Evolutionary conservation across 2,113 vertebrate genomes (phyloP).

Genomic region (Bujurquina vittata): DNA sequence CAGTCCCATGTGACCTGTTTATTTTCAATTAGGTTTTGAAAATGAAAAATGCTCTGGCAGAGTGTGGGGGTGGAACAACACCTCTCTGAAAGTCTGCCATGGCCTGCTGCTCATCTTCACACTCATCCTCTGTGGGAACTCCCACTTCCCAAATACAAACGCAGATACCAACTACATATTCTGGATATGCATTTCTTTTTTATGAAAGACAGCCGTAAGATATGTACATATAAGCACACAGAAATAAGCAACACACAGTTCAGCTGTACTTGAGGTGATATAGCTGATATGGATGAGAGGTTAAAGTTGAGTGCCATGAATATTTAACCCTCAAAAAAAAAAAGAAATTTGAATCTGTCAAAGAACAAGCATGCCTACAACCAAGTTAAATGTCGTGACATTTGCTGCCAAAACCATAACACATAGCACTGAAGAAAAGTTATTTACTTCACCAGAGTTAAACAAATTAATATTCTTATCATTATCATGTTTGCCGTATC

Average conservation of each 20-base stretch:
- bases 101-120: constrained; percentile 57
- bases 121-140: constrained; percentile 40
- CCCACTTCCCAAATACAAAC: constrained; percentile 3
- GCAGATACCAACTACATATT: neutral
- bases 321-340: constrained; percentile 5
- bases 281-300: neutral
- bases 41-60: constrained; percentile 63
- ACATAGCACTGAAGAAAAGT: neutral
- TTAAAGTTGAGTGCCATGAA: neutral
- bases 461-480: neutral
- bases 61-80: constrained; percentile 44
- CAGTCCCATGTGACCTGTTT: constrained; percentile 73
- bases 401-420: neutral
- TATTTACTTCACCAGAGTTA: neutral
- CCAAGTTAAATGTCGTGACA: neutral
- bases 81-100: constrained; percentile 57
- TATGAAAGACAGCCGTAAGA: neutral
- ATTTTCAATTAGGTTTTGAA: constrained; percentile 78
- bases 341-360: neutral
- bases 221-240: neutral
- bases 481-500: neutral
- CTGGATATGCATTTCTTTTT: neutral
- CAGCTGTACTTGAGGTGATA: neutral
- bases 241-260: neutral
- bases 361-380: neutral